phyloP scores from a whole-genome alignment of 2,797 vertebrate species.

The Tolypeutes matacus region DNA sequence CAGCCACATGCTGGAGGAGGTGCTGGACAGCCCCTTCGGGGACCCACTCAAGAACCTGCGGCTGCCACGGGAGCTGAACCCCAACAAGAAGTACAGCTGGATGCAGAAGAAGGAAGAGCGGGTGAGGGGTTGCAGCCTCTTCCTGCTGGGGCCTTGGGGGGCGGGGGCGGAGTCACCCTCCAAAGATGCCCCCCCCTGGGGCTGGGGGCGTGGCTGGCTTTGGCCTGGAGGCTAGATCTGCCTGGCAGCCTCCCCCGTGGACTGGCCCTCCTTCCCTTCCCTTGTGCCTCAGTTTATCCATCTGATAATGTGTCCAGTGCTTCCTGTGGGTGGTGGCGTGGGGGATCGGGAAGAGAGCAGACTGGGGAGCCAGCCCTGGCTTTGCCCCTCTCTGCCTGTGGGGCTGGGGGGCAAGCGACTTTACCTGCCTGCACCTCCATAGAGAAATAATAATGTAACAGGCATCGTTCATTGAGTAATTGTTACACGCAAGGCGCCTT shows the following conservation, averaged over 20 bases:
- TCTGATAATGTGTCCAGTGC: fast-evolving
- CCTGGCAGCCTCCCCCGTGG: fast-evolving
- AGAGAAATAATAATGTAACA: fast-evolving
- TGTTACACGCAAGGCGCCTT: fast-evolving
- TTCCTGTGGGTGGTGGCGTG: fast-evolving
- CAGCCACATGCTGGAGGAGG: constrained; percentile 96
- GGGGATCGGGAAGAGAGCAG: neutral
- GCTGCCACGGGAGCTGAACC: constrained; percentile 94
- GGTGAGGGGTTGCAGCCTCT: constrained; percentile 87
- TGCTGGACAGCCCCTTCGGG: constrained; percentile 91
- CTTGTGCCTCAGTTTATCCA: neutral
- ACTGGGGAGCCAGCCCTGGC: no score
- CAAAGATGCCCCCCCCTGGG: neutral
- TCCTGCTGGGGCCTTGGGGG: neutral
- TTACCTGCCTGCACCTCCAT: neutral
- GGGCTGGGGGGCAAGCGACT: neutral
- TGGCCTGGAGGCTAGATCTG: neutral
- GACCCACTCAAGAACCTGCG: constrained; percentile 92
- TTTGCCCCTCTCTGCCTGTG: neutral
- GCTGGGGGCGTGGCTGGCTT: neutral
- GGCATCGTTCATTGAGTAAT: fast-evolving
- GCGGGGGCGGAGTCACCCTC: fast-evolving
- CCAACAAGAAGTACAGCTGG: constrained; percentile 99
- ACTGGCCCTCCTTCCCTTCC: neutral
- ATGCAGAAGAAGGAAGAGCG: constrained; percentile 97